Conservation (phyloP, 37 sponge, comb jelly and placozoan genomes). For the Bolinopsis microptera region DNA sequence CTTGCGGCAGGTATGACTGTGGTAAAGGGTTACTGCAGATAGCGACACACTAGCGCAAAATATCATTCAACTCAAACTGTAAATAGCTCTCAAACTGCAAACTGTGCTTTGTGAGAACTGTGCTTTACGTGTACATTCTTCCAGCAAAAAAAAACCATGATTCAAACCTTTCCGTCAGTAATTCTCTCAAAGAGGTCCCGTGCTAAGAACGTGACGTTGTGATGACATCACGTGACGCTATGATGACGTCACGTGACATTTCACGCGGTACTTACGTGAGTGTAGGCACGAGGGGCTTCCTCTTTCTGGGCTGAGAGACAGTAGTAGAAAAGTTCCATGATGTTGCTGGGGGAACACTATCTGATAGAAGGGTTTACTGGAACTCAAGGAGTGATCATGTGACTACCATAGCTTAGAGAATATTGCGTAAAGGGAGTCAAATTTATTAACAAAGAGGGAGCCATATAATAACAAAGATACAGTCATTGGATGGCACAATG, state of each 20-base stretch:
- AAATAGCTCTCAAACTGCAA: background rate
- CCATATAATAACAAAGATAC: too few relatives aligned
- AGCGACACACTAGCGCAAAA: background rate
- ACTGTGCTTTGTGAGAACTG: background rate
- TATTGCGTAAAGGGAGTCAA: too few relatives aligned
- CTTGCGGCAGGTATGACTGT: background rate
- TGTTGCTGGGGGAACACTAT: background rate
- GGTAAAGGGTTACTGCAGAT: background rate
- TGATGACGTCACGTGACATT: background rate
- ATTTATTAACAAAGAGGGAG: too few relatives aligned
- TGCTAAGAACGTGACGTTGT: background rate
- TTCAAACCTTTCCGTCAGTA: too few relatives aligned
- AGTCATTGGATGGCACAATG: too few relatives aligned
- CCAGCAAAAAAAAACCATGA: too few relatives aligned
- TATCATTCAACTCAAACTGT: background rate
- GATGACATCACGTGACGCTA: background rate
- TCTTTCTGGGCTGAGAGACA: slow-evolving; percentile 63
- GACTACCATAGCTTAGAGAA: background rate
- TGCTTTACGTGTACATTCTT: background rate
- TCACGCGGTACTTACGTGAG: background rate
- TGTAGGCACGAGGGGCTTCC: background rate
- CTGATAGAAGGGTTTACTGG: slow-evolving; percentile 3
- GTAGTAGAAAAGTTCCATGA: slow-evolving; percentile 64
- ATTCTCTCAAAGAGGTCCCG: too few relatives aligned
- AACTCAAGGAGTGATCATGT: background rate